Base-by-base conservation (phyloP, 2,113 vertebrate species). In the Podarcis cretensis region DNA sequence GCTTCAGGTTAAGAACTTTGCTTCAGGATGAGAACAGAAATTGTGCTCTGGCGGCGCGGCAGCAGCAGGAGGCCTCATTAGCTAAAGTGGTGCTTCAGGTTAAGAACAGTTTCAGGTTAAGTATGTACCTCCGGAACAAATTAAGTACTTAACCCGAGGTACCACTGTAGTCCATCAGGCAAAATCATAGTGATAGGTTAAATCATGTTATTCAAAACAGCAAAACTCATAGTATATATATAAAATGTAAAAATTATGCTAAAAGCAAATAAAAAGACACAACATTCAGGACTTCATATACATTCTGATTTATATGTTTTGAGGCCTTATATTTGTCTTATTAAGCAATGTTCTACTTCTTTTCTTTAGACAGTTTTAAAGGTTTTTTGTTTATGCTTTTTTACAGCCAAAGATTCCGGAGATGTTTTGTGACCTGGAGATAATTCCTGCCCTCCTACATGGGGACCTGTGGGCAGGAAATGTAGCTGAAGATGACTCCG, bases 381-480 rank as follows among this genome's bases (percentile, higher is more conserved):
- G 23, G 85, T 32, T 83, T 0, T 90, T 89, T 90, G 10, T 82
- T 91, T 35, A 1, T 86, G 16, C 84, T 81, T 89, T 43, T 95
- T 94, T 89, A 83, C 95, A 98, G 98, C 90, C 96, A 59, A 98
- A 98, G 97, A 97, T 98, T 91, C 97, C 97, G 14, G 95, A 97
- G 93, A 96, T 98, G 92, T 98, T 98, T 92, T 92, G 78, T 75
- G 97, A 96, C 3, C 8, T 97, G 65, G 96, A 97, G 79, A 93
- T 98, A 7, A 90, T 96, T 77, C 98, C 98, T 0, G 96, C 98
- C 85, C 97, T 98, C 14, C 96, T 98, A 77, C 98, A 98, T 2
- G 98, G 98, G 78, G 98, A 98, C 94, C 95, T 98, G 71, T 98
- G 98, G 98, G 96, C 97, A 81, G 98, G 98, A 86, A 98, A 98